Percentiles rank a stretch among this genome's conserved stretches.
These are phyloP conservation scores for Frankliniella fusca DNA, from an alignment of 2,888 invertebrate species.

Conservation along the genomic window DNA sequence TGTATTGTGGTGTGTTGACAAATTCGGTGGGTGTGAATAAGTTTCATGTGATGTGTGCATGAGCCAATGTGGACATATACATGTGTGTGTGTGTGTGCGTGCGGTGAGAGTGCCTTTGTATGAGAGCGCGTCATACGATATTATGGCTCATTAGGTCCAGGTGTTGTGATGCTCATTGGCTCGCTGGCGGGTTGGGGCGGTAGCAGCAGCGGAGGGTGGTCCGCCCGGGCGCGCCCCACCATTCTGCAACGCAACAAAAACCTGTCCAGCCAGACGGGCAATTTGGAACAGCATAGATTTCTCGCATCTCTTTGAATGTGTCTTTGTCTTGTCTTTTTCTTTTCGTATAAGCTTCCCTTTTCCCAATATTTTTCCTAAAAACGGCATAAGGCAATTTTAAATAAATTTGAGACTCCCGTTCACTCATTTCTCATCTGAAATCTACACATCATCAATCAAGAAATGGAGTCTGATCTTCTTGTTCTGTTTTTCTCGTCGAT, in stretches of 20 bases:
- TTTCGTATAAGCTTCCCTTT: too few species aligned
- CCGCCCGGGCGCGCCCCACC: not conserved
- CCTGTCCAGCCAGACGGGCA: not conserved
- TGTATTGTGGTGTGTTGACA: constrained; percentile 22
- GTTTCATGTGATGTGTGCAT: not conserved
- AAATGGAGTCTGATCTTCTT: too few species aligned
- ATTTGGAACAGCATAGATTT: too few species aligned
- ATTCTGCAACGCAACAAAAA: not conserved
- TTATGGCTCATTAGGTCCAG: not conserved
- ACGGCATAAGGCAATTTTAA: too few species aligned
- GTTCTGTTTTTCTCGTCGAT: too few species aligned
- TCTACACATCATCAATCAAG: too few species aligned
- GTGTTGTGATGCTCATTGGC: constrained; percentile 15
- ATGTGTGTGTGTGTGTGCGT: constrained; percentile 1
- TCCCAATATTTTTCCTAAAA: too few species aligned
- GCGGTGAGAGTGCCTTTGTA: not conserved
- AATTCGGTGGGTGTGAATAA: constrained; percentile 26
- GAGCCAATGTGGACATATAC: not conserved
- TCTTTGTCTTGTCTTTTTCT: too few species aligned
- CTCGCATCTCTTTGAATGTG: too few species aligned
- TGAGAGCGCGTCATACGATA: constrained; percentile 18
- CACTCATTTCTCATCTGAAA: too few species aligned
- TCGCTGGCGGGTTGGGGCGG: not conserved
- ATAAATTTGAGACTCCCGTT: too few species aligned
- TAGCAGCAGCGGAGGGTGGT: not conserved